Conservation (phyloP, 2,113 vertebrate species). For the Phocoena phocoena region DNA sequence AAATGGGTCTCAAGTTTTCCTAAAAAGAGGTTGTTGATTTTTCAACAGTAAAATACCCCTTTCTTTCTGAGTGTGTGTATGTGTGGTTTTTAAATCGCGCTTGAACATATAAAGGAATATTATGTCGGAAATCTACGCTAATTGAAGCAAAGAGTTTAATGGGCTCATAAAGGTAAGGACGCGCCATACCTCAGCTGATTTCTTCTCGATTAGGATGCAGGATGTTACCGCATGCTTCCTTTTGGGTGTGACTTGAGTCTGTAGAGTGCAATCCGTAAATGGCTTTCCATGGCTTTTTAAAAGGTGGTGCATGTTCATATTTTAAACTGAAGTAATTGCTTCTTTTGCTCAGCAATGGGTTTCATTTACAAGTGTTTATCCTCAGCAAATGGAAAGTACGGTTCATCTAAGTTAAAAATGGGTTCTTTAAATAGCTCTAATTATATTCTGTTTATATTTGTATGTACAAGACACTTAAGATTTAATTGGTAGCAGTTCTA, state of each 20-base stretch:
- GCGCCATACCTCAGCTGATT: slow-evolving; percentile 66
- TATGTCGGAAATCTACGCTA: slow-evolving; percentile 66
- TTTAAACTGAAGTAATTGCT: slow-evolving; percentile 91
- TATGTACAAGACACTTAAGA: slow-evolving; percentile 89
- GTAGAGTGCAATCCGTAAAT: slow-evolving; percentile 83
- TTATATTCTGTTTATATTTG: slow-evolving; percentile 90
- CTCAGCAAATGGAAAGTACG: slow-evolving; percentile 88
- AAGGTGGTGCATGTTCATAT: slow-evolving; percentile 88
- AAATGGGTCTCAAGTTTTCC: neutral
- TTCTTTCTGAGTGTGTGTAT: neutral
- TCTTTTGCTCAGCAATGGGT: slow-evolving; percentile 87
- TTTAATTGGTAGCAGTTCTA: slow-evolving; percentile 88
- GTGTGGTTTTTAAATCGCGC: slow-evolving; percentile 61
- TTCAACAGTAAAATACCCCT: slow-evolving; percentile 4
- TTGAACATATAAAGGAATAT: slow-evolving; percentile 42
- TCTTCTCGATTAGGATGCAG: slow-evolving; percentile 73
- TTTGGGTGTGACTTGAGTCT: slow-evolving; percentile 79
- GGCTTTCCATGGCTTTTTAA: slow-evolving; percentile 87
- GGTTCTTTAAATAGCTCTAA: slow-evolving; percentile 90
- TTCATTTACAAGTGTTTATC: slow-evolving; percentile 90
- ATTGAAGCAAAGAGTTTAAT: slow-evolving; percentile 75
- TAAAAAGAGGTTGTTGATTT: slow-evolving; percentile 53
- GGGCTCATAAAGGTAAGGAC: slow-evolving; percentile 72
- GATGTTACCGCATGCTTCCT: slow-evolving; percentile 76
- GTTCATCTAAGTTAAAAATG: slow-evolving; percentile 91